Evolutionary conservation across 1,140 invertebrate genomes (phyloP).

Genomic region (Himalopsyche phryganea): DNA sequence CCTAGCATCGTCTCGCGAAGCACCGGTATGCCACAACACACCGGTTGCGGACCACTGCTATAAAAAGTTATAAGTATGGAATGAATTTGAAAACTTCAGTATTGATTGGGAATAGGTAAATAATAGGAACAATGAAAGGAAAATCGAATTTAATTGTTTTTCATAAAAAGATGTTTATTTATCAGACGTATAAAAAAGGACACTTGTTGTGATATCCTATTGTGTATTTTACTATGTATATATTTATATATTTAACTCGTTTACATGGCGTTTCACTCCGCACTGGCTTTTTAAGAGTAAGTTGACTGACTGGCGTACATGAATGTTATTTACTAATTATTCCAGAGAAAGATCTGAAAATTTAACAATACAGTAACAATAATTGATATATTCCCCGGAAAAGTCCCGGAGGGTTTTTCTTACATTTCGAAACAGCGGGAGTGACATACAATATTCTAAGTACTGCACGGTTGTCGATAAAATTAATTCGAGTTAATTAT

Average conservation of each 20-base stretch:
- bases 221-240: conserved; percentile 25
- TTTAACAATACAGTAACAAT: too few species aligned
- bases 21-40: too few species aligned
- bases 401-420: too few species aligned
- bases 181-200: conserved; percentile 35
- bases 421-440: neutral
- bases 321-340: conserved; percentile 1
- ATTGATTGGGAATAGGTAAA: too few species aligned
- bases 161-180: conserved; percentile 36
- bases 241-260: conserved; percentile 23
- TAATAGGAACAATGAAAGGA: too few species aligned
- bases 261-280: conserved; percentile 18
- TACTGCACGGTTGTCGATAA: neutral
- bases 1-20: too few species aligned
- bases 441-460: neutral
- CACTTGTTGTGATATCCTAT: conserved; percentile 35
- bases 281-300: conserved; percentile 10
- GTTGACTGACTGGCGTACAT: conserved; percentile 17
- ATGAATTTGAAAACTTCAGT: too few species aligned
- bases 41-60: too few species aligned
- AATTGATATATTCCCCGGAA: too few species aligned
- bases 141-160: conserved; percentile 13
- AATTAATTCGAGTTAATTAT: neutral
- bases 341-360: neutral
- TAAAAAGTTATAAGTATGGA: too few species aligned